Evolutionary conservation across 37 sponge, comb jelly and placozoan genomes (phyloP), one percentile per base, ranked within the genome.

Genomic region (Mnemiopsis leidyi): DNA sequence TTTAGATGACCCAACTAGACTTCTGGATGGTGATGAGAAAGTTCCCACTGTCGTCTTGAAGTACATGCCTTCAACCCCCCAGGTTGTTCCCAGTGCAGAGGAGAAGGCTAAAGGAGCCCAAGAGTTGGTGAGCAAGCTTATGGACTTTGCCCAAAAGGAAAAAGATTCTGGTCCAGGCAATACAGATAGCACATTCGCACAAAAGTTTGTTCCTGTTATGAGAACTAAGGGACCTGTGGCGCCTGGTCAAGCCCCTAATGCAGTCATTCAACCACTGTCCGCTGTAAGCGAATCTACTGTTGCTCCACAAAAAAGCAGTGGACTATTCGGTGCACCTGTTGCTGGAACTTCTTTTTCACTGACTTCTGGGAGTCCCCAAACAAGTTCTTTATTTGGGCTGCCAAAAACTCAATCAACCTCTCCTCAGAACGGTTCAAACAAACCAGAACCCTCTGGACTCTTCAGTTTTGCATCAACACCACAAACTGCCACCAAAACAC

Each of bases 221-320:
- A 85, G 90, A 25, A 85, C 90, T 28, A 85, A 85, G 39, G 90
- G 90, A 3, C 90, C 90, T 25, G 61, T 85, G 9, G 40, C 61
- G 24, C 90, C 90, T 38, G 90, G 90, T 13, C 90, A 85, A 40
- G 90, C 61, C 3, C 90, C 90, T n/a, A 85, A 85, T 40, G 90
- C 90, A 20, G 90, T 85, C 0, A 85, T 85, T 37, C 90, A 85
- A 40, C 90, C 90, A 5, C 26, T 85, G 16, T 38, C 90, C 39
- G 24, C 90, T 85, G 61, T 85, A 7, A 40, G 2, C 21, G 36
- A 85, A 21, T 7, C 32, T 34, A 37, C 20, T 1, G 90, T 37
- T 1, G 28, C 35, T 39, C 5, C 82, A 2, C 82, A 31, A 36
- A 23, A 35, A 21, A 28, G 38, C 5, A 20, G 38, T 28, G 90